A percentile compares a stretch with the other conserved stretches of the same genome.
Evolutionary conservation across 2,888 invertebrate genomes (phyloP).

Genomic region (Zonitis immaculata): DNA sequence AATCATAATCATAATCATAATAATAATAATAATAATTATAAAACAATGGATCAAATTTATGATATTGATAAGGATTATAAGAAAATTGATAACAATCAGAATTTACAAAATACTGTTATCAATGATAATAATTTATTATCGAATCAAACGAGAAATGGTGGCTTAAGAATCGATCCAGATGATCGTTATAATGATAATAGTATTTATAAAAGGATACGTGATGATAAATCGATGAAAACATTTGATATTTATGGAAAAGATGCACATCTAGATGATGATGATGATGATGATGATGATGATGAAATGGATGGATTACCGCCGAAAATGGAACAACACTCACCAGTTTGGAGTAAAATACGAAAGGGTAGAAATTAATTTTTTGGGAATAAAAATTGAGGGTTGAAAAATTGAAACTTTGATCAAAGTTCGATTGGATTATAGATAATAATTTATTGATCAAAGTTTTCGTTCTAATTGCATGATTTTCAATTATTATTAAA

Average conservation of each 20-base stretch:
- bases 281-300: constrained; percentile 34
- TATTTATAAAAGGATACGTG: constrained; percentile 35
- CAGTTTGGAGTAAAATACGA: constrained; percentile 47
- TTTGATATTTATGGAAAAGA: constrained; percentile 45
- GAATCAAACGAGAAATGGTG: constrained; percentile 11
- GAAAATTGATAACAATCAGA: constrained; percentile 5
- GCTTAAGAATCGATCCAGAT: constrained; percentile 23
- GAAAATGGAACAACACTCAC: constrained; percentile 42
- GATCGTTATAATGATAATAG: constrained; percentile 19
- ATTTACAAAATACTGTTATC: too few relatives aligned
- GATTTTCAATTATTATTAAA: too few relatives aligned
- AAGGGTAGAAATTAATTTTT: constrained; percentile 36
- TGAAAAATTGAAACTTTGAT: not conserved
- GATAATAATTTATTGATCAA: too few relatives aligned
- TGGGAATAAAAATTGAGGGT: too few relatives aligned
- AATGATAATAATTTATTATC: not conserved
- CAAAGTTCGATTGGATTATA: too few relatives aligned
- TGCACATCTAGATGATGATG: constrained; percentile 19
- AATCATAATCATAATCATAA: too few relatives aligned
- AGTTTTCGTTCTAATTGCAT: too few relatives aligned
- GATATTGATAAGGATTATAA: constrained; percentile 31
- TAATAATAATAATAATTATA: too few relatives aligned
- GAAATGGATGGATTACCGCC: constrained; percentile 35
- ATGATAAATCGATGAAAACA: constrained; percentile 31
- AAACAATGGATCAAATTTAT: constrained; percentile 30